phyloP scores from a whole-genome alignment of 1,140 invertebrate genomes.

The Dreissena polymorpha region DNA sequence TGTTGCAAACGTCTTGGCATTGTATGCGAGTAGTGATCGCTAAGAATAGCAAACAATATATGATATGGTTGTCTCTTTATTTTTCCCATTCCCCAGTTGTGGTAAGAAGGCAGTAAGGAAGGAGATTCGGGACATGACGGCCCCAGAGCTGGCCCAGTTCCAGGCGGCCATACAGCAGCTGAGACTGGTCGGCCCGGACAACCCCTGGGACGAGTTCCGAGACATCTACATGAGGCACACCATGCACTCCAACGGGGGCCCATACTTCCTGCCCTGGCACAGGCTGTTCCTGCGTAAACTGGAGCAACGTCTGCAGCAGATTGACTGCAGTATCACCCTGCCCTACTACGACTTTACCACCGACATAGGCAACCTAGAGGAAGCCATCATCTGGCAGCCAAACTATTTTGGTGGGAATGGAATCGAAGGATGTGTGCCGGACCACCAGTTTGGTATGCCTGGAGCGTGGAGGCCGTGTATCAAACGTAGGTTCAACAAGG shows the following conservation, averaged over 20 bases:
- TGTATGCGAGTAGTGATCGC: too few species aligned
- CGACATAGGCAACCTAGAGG: conserved; percentile 72
- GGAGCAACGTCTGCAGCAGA: conserved; percentile 72
- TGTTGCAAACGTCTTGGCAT: too few species aligned
- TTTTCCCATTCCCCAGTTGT: conserved; percentile 63
- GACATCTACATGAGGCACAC: conserved; percentile 74
- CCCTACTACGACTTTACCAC: conserved; percentile 78
- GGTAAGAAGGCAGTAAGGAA: conserved; percentile 64
- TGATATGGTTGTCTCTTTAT: too few species aligned
- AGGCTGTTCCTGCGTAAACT: conserved; percentile 70
- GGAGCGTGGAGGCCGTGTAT: conserved; percentile 75
- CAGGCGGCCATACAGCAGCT: conserved; percentile 71
- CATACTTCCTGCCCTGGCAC: conserved; percentile 76
- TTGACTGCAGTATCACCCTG: conserved; percentile 73
- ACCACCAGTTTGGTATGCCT: conserved; percentile 72
- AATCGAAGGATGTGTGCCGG: conserved; percentile 66
- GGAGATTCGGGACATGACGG: conserved; percentile 74
- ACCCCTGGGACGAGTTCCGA: conserved; percentile 72
- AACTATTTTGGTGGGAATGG: conserved; percentile 75
- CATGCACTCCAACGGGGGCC: conserved; percentile 72
- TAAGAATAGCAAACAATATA: too few species aligned
- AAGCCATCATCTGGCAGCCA: conserved; percentile 76
- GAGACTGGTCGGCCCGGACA: conserved; percentile 58
- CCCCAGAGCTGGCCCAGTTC: conserved; percentile 68
- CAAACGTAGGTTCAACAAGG: conserved; percentile 69